These are phyloP conservation scores for Ceuthmochares aereus DNA, from an alignment of 2,113 vertebrate species.

Conservation along the genomic window DNA sequence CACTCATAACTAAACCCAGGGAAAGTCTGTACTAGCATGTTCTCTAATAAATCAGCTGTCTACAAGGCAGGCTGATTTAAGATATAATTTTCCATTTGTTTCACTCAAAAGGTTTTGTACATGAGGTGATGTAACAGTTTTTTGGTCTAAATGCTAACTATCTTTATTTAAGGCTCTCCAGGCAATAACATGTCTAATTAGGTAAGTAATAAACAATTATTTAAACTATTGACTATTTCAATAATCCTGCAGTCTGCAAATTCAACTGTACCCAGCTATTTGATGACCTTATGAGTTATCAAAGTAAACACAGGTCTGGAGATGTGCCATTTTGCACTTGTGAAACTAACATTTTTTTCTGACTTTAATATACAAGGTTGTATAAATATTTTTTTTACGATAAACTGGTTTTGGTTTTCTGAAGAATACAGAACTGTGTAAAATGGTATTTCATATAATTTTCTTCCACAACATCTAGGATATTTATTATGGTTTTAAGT, in stretches of 20 bases:
- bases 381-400: background rate
- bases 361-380: background rate
- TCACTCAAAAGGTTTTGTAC: background rate
- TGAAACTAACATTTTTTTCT: background rate
- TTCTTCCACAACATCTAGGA: background rate
- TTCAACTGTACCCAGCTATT: rapidly evolving
- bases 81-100: background rate
- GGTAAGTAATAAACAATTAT: background rate
- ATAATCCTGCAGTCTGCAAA: background rate
- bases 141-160: background rate
- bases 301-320: background rate
- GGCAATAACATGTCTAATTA: background rate
- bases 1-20: background rate
- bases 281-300: background rate
- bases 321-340: background rate
- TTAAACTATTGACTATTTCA: background rate
- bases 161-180: background rate
- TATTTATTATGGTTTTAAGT: background rate
- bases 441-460: background rate
- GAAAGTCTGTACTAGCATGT: background rate
- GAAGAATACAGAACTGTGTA: background rate
- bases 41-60: background rate
- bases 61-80: background rate
- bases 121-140: background rate
- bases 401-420: background rate